These are phyloP conservation scores for Punctoribates punctum DNA, from an alignment of 2,888 invertebrate genomes.

Conservation along the genomic window DNA sequence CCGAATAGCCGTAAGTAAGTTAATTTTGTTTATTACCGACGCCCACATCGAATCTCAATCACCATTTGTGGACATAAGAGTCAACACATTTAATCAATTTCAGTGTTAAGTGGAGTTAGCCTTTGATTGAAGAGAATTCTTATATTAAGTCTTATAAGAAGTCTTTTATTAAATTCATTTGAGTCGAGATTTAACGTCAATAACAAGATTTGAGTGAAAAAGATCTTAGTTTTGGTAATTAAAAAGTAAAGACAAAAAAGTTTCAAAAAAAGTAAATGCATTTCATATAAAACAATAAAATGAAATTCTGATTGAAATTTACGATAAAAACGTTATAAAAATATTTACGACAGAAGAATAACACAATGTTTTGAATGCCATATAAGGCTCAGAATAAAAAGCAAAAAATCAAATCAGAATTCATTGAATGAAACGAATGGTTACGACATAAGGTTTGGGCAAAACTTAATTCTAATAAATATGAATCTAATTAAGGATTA, in stretches of 20 bases:
- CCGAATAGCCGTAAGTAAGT: neutral
- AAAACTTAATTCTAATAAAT: neutral
- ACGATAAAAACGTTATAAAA: neutral
- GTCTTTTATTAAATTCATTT: too few relatives aligned
- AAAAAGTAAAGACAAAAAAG: too few relatives aligned
- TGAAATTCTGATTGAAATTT: neutral
- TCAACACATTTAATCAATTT: neutral
- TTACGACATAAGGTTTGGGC: neutral
- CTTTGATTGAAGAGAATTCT: too few relatives aligned
- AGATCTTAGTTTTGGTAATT: too few relatives aligned
- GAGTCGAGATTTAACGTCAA: too few relatives aligned
- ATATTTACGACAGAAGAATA: neutral
- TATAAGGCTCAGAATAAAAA: conserved; percentile 6
- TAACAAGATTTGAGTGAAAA: too few relatives aligned
- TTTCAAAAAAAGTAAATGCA: too few relatives aligned
- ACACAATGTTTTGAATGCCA: conserved; percentile 11
- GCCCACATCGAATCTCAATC: conserved; percentile 12
- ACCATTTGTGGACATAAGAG: conserved; percentile 26
- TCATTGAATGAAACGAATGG: neutral
- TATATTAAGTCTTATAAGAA: too few relatives aligned
- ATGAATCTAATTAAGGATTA: neutral
- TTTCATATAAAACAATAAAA: too few relatives aligned
- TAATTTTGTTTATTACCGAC: neutral
- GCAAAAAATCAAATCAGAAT: neutral
- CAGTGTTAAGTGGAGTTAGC: neutral